Percentiles rank a stretch among this genome's conserved stretches.
Conservation (phyloP, 1,140 invertebrate species). For the Heliconius hermathena region DNA sequence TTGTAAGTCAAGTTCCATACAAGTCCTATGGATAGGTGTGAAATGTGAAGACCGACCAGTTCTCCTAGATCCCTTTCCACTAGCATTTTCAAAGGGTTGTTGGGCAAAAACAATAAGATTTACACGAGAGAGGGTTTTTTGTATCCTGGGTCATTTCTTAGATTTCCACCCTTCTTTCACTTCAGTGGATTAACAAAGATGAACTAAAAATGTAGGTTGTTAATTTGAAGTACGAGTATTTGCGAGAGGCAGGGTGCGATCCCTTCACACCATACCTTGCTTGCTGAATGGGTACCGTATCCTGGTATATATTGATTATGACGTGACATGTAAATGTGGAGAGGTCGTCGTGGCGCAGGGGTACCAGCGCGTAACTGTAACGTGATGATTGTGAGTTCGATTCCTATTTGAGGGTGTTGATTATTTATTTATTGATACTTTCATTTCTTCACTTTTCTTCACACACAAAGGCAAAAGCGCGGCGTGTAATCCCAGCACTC, state of each 20-base stretch:
- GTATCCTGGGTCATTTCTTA: slow-evolving; percentile 12
- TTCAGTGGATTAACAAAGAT: slow-evolving; percentile 14
- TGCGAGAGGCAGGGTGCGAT: neutral
- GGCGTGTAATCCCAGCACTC: too few relatives aligned
- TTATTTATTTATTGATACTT: too few relatives aligned
- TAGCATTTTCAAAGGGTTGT: neutral
- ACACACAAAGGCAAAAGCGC: too few relatives aligned
- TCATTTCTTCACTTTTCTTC: too few relatives aligned
- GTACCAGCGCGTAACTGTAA: too few relatives aligned
- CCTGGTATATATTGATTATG: neutral
- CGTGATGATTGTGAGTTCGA: too few relatives aligned
- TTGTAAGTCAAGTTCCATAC: slow-evolving; percentile 10
- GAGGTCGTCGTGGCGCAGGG: too few relatives aligned
- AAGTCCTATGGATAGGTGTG: slow-evolving; percentile 5
- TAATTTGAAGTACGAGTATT: slow-evolving; percentile 4
- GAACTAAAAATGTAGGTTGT: slow-evolving; percentile 15
- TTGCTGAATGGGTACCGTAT: neutral
- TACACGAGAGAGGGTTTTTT: neutral
- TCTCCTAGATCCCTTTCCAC: neutral
- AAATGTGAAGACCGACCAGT: neutral
- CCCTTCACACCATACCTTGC: neutral
- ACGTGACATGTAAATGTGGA: too few relatives aligned
- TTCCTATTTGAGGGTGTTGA: too few relatives aligned
- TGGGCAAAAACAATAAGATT: slow-evolving; percentile 5
- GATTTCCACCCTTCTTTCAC: slow-evolving; percentile 3